A percentile compares a stretch with the other conserved stretches of the same genome.
These are phyloP conservation scores for Eurytoma californica DNA, from an alignment of 2,888 invertebrate species.

Conservation along the genomic window DNA sequence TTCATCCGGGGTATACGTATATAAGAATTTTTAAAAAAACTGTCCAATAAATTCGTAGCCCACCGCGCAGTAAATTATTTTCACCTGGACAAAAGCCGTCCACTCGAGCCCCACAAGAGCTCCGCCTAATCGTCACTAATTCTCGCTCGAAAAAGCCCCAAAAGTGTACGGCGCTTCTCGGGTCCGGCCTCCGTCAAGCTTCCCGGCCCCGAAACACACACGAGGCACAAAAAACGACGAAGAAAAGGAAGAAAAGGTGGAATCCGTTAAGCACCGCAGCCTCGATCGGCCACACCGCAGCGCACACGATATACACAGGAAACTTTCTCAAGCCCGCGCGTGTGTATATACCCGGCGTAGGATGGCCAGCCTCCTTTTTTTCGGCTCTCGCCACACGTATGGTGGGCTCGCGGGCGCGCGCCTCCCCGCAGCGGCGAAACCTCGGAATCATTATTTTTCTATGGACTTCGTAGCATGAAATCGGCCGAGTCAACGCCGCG, in stretches of 20 bases:
- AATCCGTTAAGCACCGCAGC: slow-evolving; percentile 25
- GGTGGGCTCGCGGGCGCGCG: slow-evolving; percentile 18
- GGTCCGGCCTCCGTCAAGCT: no score
- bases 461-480: slow-evolving; percentile 50
- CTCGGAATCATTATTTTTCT: slow-evolving; percentile 53
- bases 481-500: slow-evolving; percentile 51
- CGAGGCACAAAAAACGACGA: neutral
- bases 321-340: slow-evolving; percentile 32
- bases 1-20: neutral
- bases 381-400: neutral
- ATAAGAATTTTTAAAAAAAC: neutral
- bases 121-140: slow-evolving; percentile 47
- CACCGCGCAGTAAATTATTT: slow-evolving; percentile 38
- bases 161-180: neutral
- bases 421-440: slow-evolving; percentile 45
- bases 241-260: slow-evolving; percentile 14
- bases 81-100: slow-evolving; percentile 10
- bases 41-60: slow-evolving; percentile 16
- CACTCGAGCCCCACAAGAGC: slow-evolving; percentile 17
- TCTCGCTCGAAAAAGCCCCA: slow-evolving; percentile 26
- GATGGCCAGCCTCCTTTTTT: slow-evolving; percentile 23
- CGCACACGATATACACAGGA: slow-evolving; percentile 27
- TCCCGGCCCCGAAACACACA: neutral
- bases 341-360: slow-evolving; percentile 7
- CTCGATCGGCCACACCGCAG: slow-evolving; percentile 19